Evolutionary conservation across 1,140 invertebrate genomes (phyloP).

Genomic region (Battus philenor): DNA sequence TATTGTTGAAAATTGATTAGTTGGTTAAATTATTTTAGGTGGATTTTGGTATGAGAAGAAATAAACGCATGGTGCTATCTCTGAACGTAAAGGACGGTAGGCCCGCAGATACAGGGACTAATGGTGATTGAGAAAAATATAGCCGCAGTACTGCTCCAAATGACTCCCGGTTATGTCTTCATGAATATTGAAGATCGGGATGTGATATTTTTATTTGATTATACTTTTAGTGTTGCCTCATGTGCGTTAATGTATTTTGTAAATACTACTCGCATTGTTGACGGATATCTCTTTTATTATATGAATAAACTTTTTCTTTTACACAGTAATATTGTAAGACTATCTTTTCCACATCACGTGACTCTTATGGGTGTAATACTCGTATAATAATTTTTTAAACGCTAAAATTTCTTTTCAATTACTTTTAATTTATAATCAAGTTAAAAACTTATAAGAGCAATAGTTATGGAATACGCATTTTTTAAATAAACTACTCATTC

Average conservation of each 20-base stretch:
- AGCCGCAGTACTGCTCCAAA: slow-evolving; percentile 44
- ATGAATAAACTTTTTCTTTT: background rate
- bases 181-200: slow-evolving; percentile 73
- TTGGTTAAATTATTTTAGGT: slow-evolving; percentile 29
- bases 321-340: too few relatives aligned
- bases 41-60: slow-evolving; percentile 47
- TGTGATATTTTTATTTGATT: slow-evolving; percentile 65
- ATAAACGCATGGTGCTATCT: slow-evolving; percentile 40
- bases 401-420: too few relatives aligned
- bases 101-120: slow-evolving; percentile 64
- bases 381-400: too few relatives aligned
- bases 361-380: too few relatives aligned
- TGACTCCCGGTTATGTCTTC: slow-evolving; percentile 69
- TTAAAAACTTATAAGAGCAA: too few relatives aligned
- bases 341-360: too few relatives aligned
- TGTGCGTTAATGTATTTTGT: slow-evolving; percentile 45
- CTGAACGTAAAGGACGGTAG: slow-evolving; percentile 55
- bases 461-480: too few relatives aligned
- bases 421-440: too few relatives aligned
- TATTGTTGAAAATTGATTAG: slow-evolving; percentile 26
- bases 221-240: slow-evolving; percentile 40
- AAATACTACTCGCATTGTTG: slow-evolving; percentile 22
- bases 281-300: slow-evolving; percentile 9
- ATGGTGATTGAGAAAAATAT: slow-evolving; percentile 76
- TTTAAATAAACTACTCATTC: too few relatives aligned